Conservation (phyloP, 1,140 invertebrate species). For the Atta texana region DNA sequence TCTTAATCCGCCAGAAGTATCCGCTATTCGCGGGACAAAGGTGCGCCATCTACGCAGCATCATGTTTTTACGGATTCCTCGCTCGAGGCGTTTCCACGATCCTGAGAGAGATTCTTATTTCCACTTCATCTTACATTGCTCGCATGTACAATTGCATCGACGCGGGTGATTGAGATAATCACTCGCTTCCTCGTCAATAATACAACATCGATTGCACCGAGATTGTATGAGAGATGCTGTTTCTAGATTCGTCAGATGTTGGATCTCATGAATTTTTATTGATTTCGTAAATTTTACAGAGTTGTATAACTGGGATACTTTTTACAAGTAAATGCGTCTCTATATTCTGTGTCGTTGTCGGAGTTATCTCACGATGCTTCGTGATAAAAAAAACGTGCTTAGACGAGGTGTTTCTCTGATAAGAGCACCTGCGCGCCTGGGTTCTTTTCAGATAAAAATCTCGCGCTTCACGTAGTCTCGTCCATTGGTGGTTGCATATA, state of each 20-base stretch:
- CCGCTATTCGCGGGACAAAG: conserved; percentile 29
- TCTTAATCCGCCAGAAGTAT: conserved; percentile 58
- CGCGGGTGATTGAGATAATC: conserved; percentile 13
- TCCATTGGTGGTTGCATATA: conserved; percentile 51
- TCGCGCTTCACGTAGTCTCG: conserved; percentile 68
- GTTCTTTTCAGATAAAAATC: conserved; percentile 80
- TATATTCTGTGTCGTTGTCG: background rate
- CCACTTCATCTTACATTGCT: conserved; percentile 21
- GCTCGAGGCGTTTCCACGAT: conserved; percentile 36
- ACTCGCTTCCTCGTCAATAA: conserved; percentile 40
- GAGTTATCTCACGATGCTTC: background rate
- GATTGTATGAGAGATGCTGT: background rate
- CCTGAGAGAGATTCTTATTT: conserved; percentile 27
- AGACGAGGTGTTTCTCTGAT: conserved; percentile 77
- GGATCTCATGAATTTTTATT: background rate
- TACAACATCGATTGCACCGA: background rate
- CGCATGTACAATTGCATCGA: conserved; percentile 11
- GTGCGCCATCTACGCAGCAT: conserved; percentile 23
- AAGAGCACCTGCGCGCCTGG: conserved; percentile 79
- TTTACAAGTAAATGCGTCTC: background rate
- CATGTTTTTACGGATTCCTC: conserved; percentile 23
- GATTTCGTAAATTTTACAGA: background rate
- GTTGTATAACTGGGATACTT: background rate
- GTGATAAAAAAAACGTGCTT: background rate
- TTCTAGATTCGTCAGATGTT: background rate